Evolutionary conservation across 1,140 invertebrate genomes (phyloP).

Genomic region (Diachasma alloeum): DNA sequence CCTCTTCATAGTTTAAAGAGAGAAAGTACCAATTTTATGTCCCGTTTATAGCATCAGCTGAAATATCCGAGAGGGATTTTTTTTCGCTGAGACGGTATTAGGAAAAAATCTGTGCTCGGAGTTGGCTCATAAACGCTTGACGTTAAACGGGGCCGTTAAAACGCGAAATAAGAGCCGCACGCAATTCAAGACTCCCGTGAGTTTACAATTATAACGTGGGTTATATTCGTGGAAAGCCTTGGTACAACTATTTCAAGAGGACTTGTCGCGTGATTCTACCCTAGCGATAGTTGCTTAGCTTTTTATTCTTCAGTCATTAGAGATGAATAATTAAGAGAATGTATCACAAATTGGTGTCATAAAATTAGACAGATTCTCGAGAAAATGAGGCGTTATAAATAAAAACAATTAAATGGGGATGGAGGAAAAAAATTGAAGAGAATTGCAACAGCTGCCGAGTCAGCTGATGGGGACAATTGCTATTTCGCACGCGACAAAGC

Average conservation of each 20-base stretch:
- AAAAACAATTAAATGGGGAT: neutral
- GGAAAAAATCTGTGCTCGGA: neutral
- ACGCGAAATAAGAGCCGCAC: slow-evolving; percentile 24
- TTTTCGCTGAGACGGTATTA: neutral
- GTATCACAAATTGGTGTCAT: neutral
- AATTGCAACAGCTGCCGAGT: neutral
- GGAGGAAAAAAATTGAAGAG: neutral
- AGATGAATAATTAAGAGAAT: slow-evolving; percentile 1
- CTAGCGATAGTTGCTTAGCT: neutral
- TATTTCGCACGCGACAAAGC: slow-evolving; percentile 11
- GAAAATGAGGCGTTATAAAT: neutral
- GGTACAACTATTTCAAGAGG: neutral
- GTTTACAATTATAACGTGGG: neutral
- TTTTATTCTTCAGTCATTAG: neutral
- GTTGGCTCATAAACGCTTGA: slow-evolving; percentile 16
- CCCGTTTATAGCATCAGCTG: slow-evolving; percentile 6
- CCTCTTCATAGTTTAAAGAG: neutral
- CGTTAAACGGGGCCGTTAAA: slow-evolving; percentile 28
- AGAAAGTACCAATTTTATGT: slow-evolving; percentile 22
- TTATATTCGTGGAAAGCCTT: neutral
- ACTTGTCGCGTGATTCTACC: neutral
- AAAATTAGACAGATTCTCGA: neutral
- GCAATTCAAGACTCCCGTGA: slow-evolving; percentile 16
- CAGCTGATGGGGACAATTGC: neutral
- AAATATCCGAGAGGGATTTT: neutral